A percentile compares a stretch with the other conserved stretches of the same genome.
phyloP scores from a whole-genome alignment of 2,113 vertebrate species.

The Elephas maximus region DNA sequence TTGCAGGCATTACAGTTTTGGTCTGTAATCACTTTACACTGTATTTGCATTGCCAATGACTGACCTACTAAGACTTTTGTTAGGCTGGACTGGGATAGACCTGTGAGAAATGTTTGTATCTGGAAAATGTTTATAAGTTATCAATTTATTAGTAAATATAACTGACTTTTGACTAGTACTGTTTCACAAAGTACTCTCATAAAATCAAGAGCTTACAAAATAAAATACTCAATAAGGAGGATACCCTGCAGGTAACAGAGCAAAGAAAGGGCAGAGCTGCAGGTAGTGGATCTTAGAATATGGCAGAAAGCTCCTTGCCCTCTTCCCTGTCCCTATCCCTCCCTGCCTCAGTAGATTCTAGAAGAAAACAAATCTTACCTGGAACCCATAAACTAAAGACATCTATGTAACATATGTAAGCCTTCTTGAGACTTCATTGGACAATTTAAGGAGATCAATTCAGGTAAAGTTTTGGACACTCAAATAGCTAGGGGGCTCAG shows the following conservation, averaged over 20 bases:
- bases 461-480: not conserved
- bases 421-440: not conserved
- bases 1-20: not conserved
- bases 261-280: not conserved
- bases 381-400: not conserved
- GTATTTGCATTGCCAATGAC: not conserved
- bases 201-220: not conserved
- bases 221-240: not conserved
- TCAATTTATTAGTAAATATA: not conserved
- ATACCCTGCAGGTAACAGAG: not conserved
- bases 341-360: not conserved
- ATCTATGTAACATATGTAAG: not conserved
- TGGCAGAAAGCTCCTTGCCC: not conserved
- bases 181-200: not conserved
- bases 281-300: not conserved
- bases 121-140: constrained; percentile 3
- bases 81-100: not conserved
- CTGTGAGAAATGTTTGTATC: not conserved
- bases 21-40: not conserved
- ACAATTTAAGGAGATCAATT: not conserved
- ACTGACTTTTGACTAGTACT: not conserved
- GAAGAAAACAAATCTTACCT: not conserved
- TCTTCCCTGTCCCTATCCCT: not conserved
- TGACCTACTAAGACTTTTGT: not conserved
- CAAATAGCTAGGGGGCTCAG: not conserved